Evolutionary conservation across 2,113 vertebrate species (phyloP).

Genomic region (Cygnus atratus): DNA sequence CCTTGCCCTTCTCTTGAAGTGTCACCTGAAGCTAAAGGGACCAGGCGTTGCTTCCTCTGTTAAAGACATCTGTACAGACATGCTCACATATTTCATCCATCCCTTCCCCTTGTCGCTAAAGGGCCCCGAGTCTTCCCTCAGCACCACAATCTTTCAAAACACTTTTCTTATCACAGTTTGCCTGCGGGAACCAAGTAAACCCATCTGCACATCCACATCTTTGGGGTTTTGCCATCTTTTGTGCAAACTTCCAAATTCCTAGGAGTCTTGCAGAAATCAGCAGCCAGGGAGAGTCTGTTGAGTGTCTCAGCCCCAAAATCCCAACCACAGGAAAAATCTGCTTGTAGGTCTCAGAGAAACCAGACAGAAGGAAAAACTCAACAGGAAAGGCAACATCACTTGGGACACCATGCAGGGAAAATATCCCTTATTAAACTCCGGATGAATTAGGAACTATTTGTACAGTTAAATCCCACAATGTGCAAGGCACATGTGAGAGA

Average conservation of each 20-base stretch:
- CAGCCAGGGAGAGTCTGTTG: neutral
- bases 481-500: neutral
- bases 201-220: too few relatives aligned
- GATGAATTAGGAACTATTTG: neutral
- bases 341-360: neutral
- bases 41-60: neutral
- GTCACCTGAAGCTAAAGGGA: neutral
- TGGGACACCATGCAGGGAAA: neutral
- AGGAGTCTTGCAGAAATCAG: neutral
- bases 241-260: neutral
- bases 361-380: neutral
- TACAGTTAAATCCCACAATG: neutral
- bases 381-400: neutral
- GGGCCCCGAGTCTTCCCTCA: neutral
- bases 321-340: neutral
- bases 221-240: neutral
- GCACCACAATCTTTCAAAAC: neutral
- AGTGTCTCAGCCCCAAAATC: neutral
- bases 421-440: neutral
- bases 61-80: neutral
- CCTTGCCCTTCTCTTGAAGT: neutral
- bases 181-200: neutral
- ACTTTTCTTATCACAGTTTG: neutral
- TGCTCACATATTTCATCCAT: neutral
- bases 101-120: neutral